Evolutionary conservation across 2,888 invertebrate genomes (phyloP).

Genomic region (Blera fallax): DNA sequence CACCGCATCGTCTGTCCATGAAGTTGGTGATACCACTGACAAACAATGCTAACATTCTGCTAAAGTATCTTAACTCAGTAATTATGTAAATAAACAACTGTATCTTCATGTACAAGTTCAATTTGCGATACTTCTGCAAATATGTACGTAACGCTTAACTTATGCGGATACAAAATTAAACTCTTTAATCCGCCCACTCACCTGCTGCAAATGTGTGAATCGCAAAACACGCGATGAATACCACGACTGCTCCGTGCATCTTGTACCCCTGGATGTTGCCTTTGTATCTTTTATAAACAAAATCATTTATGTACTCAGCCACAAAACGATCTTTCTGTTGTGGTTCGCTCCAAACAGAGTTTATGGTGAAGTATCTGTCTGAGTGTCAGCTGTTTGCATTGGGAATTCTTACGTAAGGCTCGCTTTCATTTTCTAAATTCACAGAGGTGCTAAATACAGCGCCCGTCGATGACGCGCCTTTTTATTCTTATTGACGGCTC

Average conservation of each 20-base stretch:
- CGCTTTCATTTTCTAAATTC: conserved; percentile 60
- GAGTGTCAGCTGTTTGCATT: conserved; percentile 46
- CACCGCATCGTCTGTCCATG: no score
- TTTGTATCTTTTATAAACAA: conserved; percentile 17
- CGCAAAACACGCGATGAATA: conserved; percentile 58
- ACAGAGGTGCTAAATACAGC: conserved; percentile 36
- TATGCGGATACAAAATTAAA: background rate
- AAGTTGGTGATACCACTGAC: no score
- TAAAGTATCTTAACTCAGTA: no score
- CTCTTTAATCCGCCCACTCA: conserved; percentile 31
- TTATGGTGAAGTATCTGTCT: conserved; percentile 53
- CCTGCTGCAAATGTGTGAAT: conserved; percentile 62
- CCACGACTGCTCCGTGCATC: conserved; percentile 54
- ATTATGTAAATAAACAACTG: background rate
- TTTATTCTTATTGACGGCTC: conserved; percentile 9
- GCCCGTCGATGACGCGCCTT: background rate
- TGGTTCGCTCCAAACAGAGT: conserved; percentile 9
- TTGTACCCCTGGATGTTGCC: conserved; percentile 25
- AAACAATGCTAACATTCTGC: no score
- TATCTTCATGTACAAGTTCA: background rate
- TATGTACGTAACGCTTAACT: background rate
- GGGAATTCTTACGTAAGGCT: conserved; percentile 42
- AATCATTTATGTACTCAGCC: conserved; percentile 38
- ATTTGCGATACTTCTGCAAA: background rate
- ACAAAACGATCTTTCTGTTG: conserved; percentile 9